These are phyloP conservation scores for Drosophila peninsularis DNA, from an alignment of 2,888 invertebrate genomes.

Conservation along the genomic window DNA sequence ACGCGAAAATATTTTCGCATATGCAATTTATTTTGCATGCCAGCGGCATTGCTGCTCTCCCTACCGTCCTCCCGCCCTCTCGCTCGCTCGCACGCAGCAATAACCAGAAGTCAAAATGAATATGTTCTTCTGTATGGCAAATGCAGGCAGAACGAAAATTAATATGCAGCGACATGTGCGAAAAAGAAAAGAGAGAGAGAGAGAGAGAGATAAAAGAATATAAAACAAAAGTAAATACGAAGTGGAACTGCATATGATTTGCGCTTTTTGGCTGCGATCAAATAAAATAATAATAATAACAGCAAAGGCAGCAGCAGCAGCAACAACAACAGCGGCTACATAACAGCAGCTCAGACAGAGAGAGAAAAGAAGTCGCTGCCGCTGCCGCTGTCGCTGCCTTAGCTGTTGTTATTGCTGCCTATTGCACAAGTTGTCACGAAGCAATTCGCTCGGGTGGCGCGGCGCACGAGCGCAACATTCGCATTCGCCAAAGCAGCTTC, in stretches of 20 bases:
- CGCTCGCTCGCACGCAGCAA: constrained; percentile 51
- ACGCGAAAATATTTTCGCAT: constrained; percentile 67
- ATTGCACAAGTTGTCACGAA: constrained; percentile 75
- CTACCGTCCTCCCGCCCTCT: constrained; percentile 5
- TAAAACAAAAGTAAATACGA: constrained; percentile 22
- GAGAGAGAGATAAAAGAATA: constrained; percentile 27
- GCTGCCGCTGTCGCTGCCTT: constrained; percentile 7
- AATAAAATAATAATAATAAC: constrained; percentile 54
- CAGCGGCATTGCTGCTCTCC: constrained; percentile 45
- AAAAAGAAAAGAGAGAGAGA: constrained; percentile 38
- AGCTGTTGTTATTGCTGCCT: constrained; percentile 47
- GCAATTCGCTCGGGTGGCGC: constrained; percentile 56
- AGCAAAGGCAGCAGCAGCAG: constrained; percentile 16
- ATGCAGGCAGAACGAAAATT: constrained; percentile 68
- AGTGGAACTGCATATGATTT: constrained; percentile 61
- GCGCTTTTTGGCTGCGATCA: constrained; percentile 58
- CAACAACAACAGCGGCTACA: constrained; percentile 36
- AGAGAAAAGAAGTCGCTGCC: constrained; percentile 47
- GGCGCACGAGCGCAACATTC: constrained; percentile 65
- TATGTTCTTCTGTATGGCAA: constrained; percentile 78
- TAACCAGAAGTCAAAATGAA: constrained; percentile 77
- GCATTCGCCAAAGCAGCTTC: constrained; percentile 79
- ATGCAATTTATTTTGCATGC: constrained; percentile 74
- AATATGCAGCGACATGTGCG: constrained; percentile 77
- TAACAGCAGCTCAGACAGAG: constrained; percentile 49